Percentiles rank a stretch among this genome's conserved stretches.
phyloP scores from a whole-genome alignment of 2,888 invertebrate genomes.

The Pseudanteris insignis region DNA sequence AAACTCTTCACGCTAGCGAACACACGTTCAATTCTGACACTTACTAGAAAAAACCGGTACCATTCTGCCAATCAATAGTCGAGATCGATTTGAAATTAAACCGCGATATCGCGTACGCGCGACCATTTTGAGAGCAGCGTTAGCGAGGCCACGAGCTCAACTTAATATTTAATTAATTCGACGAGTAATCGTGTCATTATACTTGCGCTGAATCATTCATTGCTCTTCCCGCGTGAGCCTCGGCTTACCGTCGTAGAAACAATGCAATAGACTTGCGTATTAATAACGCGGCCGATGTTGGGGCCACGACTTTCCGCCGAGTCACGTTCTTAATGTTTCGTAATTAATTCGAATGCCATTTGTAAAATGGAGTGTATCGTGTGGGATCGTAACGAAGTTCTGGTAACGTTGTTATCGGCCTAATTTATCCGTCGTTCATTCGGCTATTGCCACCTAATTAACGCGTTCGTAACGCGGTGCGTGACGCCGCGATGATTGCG shows the following conservation, averaged over 20 bases:
- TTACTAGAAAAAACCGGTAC: too few species aligned
- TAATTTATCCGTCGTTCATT: slow-evolving; percentile 40
- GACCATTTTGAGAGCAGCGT: slow-evolving; percentile 30
- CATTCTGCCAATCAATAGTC: background rate
- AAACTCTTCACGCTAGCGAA: too few species aligned
- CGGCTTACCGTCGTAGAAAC: background rate
- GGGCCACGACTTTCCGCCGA: slow-evolving; percentile 14
- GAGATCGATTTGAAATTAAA: too few species aligned
- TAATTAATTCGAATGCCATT: slow-evolving; percentile 36
- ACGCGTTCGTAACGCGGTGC: slow-evolving; percentile 56
- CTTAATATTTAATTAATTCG: background rate
- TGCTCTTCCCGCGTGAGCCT: background rate
- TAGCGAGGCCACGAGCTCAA: background rate
- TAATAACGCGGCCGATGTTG: too few species aligned
- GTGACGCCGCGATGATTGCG: slow-evolving; percentile 42
- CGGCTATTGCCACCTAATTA: slow-evolving; percentile 63
- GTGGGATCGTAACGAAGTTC: slow-evolving; percentile 27
- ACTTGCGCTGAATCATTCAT: slow-evolving; percentile 21
- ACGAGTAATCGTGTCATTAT: slow-evolving; percentile 27
- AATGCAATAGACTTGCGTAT: background rate
- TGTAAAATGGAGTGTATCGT: slow-evolving; percentile 37
- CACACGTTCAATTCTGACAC: too few species aligned
- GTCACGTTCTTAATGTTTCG: slow-evolving; percentile 33
- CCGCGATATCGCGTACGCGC: too few species aligned
- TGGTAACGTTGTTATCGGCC: slow-evolving; percentile 36